Conservation (phyloP, 2,888 invertebrate species). For the Stegana nigrithorax region DNA sequence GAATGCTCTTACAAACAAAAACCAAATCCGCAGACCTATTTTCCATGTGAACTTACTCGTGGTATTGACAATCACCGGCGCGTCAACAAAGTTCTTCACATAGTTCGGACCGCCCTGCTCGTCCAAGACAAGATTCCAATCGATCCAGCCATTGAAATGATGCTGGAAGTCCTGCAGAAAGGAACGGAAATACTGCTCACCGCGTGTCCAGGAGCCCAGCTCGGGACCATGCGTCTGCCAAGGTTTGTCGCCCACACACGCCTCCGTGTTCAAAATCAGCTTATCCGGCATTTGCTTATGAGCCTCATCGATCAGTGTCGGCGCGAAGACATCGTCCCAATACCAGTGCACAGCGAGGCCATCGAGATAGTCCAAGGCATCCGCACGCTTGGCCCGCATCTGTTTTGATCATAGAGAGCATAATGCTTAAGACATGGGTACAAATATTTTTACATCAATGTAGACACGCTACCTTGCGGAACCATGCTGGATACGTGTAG, state of each 20-base stretch:
- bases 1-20: no score
- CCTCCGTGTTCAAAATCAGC: constrained; percentile 85
- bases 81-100: constrained; percentile 74
- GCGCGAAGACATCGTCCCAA: constrained; percentile 73
- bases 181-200: constrained; percentile 75
- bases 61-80: constrained; percentile 74
- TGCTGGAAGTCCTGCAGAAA: constrained; percentile 82
- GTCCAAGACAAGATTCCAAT: constrained; percentile 92
- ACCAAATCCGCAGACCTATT: neutral
- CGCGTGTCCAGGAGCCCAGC: constrained; percentile 83
- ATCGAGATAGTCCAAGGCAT: constrained; percentile 74
- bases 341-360: constrained; percentile 92
- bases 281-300: constrained; percentile 77
- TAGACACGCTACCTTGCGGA: constrained; percentile 72
- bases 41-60: constrained; percentile 45
- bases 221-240: constrained; percentile 72
- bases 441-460: neutral
- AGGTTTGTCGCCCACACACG: constrained; percentile 75
- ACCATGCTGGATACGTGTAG: constrained; percentile 75
- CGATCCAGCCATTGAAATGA: constrained; percentile 86
- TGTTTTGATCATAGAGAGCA: no score
- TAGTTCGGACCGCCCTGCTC: constrained; percentile 84
- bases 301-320: constrained; percentile 73
- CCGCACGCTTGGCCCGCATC: constrained; percentile 71
- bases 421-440: neutral